phyloP scores from a whole-genome alignment of 2,113 vertebrate genomes.

The Uropsilus gracilis region DNA sequence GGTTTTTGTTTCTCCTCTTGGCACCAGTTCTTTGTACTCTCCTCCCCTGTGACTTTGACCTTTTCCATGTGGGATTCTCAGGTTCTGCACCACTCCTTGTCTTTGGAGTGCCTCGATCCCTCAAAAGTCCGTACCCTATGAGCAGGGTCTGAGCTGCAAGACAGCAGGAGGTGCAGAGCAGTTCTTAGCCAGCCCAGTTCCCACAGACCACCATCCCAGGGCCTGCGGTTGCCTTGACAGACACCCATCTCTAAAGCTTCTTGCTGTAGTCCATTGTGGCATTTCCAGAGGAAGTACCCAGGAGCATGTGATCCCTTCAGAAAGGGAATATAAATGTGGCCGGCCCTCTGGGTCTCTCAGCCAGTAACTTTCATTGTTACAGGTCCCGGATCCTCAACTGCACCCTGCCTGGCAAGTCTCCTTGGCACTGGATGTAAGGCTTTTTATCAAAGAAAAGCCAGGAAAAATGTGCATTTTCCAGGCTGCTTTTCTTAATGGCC shows the following conservation, averaged over 20 bases:
- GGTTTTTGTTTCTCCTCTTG: background rate
- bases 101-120: background rate
- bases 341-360: background rate
- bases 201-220: background rate
- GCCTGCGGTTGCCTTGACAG: background rate
- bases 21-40: background rate
- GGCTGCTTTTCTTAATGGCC: conserved; percentile 18
- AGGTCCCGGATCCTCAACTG: background rate
- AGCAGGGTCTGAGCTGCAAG: background rate
- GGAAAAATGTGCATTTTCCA: background rate
- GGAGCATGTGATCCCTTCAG: background rate
- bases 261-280: background rate
- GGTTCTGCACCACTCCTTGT: background rate
- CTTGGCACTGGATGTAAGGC: background rate
- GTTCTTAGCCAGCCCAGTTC: background rate
- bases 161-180: background rate
- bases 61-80: background rate
- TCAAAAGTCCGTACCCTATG: background rate
- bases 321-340: background rate
- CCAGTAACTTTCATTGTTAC: background rate
- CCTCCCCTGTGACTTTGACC: background rate
- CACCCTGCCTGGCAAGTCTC: background rate
- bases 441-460: conserved; percentile 47
- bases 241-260: background rate
- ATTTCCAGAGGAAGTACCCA: background rate